phyloP scores from a whole-genome alignment of 2,113 vertebrate species.

The Melanocharis versteri region DNA sequence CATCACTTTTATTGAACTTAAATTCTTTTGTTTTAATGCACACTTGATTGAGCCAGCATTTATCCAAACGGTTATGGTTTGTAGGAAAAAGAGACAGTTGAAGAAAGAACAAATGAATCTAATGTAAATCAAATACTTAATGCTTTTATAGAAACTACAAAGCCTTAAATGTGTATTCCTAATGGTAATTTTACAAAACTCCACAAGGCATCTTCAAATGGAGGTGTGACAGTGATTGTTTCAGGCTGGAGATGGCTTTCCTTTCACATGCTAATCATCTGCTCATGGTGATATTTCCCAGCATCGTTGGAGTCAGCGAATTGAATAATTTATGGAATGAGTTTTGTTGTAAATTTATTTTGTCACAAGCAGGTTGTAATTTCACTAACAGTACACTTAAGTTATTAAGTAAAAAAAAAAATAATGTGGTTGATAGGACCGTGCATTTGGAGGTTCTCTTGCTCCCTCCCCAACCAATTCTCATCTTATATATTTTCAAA shows the following conservation, averaged over 20 bases:
- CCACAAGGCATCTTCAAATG: constrained; percentile 74
- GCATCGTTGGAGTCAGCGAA: constrained; percentile 75
- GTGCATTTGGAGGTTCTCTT: constrained; percentile 66
- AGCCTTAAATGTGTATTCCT: constrained; percentile 78
- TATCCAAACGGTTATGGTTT: constrained; percentile 71
- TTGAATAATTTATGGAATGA: constrained; percentile 88
- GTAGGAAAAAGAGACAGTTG: constrained; percentile 72
- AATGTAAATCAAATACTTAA: constrained; percentile 82
- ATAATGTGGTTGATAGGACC: constrained; percentile 69
- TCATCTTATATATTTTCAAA: constrained; percentile 83
- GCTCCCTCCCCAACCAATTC: constrained; percentile 61
- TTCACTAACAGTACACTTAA: constrained; percentile 87
- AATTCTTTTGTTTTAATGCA: constrained; percentile 81
- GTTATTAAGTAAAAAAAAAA: constrained; percentile 83
- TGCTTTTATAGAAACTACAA: constrained; percentile 78
- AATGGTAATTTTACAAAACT: constrained; percentile 80
- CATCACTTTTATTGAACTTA: constrained; percentile 78
- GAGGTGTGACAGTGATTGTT: constrained; percentile 83
- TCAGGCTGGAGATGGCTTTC: constrained; percentile 74
- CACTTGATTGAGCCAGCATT: constrained; percentile 77
- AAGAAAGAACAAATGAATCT: constrained; percentile 81
- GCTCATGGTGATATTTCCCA: constrained; percentile 77
- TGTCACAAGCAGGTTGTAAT: constrained; percentile 87
- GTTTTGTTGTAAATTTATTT: constrained; percentile 85
- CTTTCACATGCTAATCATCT: constrained; percentile 85